Base-by-base conservation (phyloP, 2,888 invertebrate genomes). In the Sphaeridia pumilis region DNA sequence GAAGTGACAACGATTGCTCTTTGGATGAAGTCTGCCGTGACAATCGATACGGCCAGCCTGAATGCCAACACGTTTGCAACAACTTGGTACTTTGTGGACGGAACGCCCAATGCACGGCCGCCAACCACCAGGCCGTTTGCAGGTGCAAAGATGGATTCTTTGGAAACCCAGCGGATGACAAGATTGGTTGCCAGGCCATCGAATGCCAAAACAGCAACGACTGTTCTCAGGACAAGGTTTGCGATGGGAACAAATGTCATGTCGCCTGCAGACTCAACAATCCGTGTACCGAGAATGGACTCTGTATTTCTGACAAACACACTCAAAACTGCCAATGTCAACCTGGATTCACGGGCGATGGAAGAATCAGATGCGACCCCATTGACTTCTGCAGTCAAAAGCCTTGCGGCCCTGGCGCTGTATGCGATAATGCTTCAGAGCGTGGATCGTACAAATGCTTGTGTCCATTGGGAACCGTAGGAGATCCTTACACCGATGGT, bases 221-320 rank as follows among this genome's bases (percentile, higher is more conserved):
- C 53, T 90, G 89, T 66, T 76, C 83, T 0, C 80, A 81, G 46
- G 88, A 89, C 67, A 87, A 88, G 71, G 75, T 85, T 44, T 92
- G 92, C 66, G 82, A 87, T 58, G 76, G 80, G 56, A 80, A 82
- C 67, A 83, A 81, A 74, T 90, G 90, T 68, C 86, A 87, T 73
- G 86, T 87, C 56, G 85, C 87, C 17, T 90, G 90, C 68, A 74
- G 88, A 21, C 79, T 82, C 3, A 75, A 80, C n/a, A 86, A 87
- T 69, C 82, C 83, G 17, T 90, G 90, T 66, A 88, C 87, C 1
- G 79, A 80, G 49, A 87, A 89, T 70, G 83, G 89, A 0, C 74
- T 89, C 36, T 90, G 90, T 68, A 83, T 87, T 1, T 83, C 87
- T 2, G 85, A 87, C 69, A 80, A 80, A 66, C 89, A 90, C 67